These are phyloP conservation scores for Paramisgurnus dabryanus DNA, from an alignment of 2,113 vertebrate genomes.

Conservation along the genomic window DNA sequence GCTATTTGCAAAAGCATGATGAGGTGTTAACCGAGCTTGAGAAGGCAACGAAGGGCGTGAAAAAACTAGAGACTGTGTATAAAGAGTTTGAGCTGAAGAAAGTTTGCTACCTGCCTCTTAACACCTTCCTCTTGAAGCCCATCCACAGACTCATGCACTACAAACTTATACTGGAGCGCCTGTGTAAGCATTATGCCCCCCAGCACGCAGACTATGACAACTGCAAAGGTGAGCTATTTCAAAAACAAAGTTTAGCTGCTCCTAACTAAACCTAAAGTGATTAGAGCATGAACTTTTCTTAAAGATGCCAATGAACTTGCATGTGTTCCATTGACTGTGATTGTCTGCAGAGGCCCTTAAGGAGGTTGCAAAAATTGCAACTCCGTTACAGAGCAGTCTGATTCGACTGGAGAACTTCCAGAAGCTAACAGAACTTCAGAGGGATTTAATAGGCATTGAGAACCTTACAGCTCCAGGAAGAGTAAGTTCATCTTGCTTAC, in stretches of 20 bases:
- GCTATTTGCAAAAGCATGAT: slow-evolving; percentile 84
- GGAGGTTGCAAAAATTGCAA: slow-evolving; percentile 83
- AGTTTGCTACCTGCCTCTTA: slow-evolving; percentile 94
- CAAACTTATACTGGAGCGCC: slow-evolving; percentile 85
- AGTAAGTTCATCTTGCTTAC: slow-evolving; percentile 69
- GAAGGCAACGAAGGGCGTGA: slow-evolving; percentile 80
- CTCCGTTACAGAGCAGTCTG: slow-evolving; percentile 86
- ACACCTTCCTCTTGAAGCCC: slow-evolving; percentile 92
- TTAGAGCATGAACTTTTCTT: background rate
- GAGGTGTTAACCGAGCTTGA: slow-evolving; percentile 89
- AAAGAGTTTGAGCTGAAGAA: slow-evolving; percentile 96
- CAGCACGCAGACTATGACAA: slow-evolving; percentile 79
- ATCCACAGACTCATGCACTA: slow-evolving; percentile 94
- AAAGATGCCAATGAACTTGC: background rate
- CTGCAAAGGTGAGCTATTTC: slow-evolving; percentile 78
- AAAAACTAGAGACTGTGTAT: slow-evolving; percentile 87
- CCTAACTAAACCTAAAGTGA: background rate
- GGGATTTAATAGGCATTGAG: slow-evolving; percentile 88
- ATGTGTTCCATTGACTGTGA: slow-evolving; percentile 2
- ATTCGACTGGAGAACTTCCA: slow-evolving; percentile 93
- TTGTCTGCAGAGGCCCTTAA: slow-evolving; percentile 80
- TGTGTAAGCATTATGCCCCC: slow-evolving; percentile 80
- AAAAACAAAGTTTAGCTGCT: background rate
- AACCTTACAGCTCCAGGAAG: slow-evolving; percentile 83
- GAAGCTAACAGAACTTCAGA: slow-evolving; percentile 93